Evolutionary conservation across 2,113 vertebrate species (phyloP).

Genomic region (Marmota monax): DNA sequence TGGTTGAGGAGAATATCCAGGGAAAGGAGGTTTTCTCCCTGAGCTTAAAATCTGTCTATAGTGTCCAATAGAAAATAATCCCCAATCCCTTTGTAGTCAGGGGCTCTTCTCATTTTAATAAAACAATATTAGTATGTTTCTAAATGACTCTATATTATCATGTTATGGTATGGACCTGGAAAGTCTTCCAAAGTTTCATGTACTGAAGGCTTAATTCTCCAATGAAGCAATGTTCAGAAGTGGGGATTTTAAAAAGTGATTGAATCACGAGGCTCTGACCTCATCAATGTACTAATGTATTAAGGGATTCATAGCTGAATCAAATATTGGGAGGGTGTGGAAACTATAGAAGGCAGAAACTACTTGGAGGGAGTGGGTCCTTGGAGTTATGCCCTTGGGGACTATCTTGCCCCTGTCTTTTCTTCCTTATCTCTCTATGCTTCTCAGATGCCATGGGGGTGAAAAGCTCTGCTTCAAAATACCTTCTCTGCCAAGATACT

Average conservation of each 20-base stretch:
- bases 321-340: background rate
- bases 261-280: background rate
- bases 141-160: constrained; percentile 10
- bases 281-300: background rate
- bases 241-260: background rate
- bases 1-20: background rate
- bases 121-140: background rate
- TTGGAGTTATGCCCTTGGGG: background rate
- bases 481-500: background rate
- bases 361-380: background rate
- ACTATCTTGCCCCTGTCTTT: background rate
- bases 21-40: background rate
- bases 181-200: background rate
- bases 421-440: background rate
- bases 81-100: background rate
- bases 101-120: constrained; percentile 15
- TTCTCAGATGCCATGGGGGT: background rate
- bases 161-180: background rate
- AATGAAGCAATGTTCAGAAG: background rate
- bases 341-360: background rate
- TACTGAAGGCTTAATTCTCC: background rate
- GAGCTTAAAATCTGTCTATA: background rate
- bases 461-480: background rate
- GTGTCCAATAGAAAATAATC: background rate
- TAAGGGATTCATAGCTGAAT: background rate